Evolutionary conservation across 2,797 vertebrate genomes (phyloP), one percentile per base, ranked within the genome.

Genomic region (Pseudochromis fuscus): DNA sequence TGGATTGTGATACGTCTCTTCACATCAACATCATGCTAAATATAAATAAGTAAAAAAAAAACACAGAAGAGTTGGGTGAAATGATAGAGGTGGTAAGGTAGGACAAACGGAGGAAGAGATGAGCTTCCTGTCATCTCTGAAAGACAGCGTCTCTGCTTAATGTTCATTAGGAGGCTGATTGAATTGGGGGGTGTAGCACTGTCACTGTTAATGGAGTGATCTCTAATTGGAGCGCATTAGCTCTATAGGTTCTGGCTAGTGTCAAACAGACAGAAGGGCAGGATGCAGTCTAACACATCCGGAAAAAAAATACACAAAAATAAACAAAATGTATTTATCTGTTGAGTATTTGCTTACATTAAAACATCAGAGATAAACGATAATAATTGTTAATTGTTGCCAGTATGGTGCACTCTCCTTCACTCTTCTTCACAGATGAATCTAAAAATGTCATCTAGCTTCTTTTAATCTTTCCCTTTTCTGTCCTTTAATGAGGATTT

Each of bases 141-240:
- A 64, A 77, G 69, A 60, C 83, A 78, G 74, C 38, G 15, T 84
- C 83, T 87, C 88, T 91, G 88, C 80, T 87, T 84, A 88, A 84
- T 91, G 76, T 94, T 93, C 89, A 89, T 91, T 91, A 90, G 55
- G 55, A 58, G 50, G 27, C 73, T 92, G 89, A 92, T 91, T 91
- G 87, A 92, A 93, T 92, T 87, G 82, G 82, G 76, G 87, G 89
- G 90, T 90, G 91, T 92, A 91, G 88, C 82, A 62, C 90, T 91
- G 91, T 92, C 89, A 90, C 83, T 83, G 77, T 89, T 93, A 93
- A 93, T 93, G 88, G 87, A 93, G 90, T 89, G 85, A 88, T 90
- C 83, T 87, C 88, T 91, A 91, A 92, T 91, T 89, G 87, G 84
- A 78, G 75, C 52, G 24, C 79, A 87, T 89, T 87, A 90, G 78